A percentile compares a stretch with the other conserved stretches of the same genome.
These are phyloP conservation scores for Oncorhynchus masou DNA, from an alignment of 2,113 vertebrate species.

Conservation along the genomic window DNA sequence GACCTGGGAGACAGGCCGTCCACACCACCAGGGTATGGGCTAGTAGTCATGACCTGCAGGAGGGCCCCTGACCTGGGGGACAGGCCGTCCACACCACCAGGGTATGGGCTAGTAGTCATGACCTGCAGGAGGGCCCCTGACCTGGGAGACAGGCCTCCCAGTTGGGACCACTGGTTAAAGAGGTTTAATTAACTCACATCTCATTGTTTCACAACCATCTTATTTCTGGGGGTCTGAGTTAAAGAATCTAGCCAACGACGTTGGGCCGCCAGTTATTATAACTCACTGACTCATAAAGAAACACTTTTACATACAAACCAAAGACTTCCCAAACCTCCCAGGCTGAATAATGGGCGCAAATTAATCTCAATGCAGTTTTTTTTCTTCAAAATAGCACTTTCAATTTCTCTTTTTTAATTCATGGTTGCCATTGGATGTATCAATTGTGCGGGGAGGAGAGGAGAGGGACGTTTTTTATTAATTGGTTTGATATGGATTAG, in stretches of 20 bases:
- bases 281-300: background rate
- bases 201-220: slow-evolving; percentile 4
- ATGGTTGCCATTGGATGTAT: slow-evolving; percentile 61
- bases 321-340: slow-evolving; percentile 36
- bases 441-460: slow-evolving; percentile 35
- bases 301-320: slow-evolving; percentile 13
- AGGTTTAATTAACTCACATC: background rate
- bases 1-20: background rate
- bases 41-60: background rate
- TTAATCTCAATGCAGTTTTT: slow-evolving; percentile 61
- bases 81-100: background rate
- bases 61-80: background rate
- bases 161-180: background rate
- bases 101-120: background rate
- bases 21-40: background rate
- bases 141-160: background rate
- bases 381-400: slow-evolving; percentile 59
- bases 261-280: background rate
- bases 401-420: slow-evolving; percentile 59
- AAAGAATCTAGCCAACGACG: slow-evolving; percentile 19
- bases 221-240: slow-evolving; percentile 36
- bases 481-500: slow-evolving; percentile 75
- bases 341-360: slow-evolving; percentile 60
- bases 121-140: background rate
- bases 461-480: slow-evolving; percentile 57